Conservation (phyloP, 2,888 invertebrate genomes). For the Graphium colonna region DNA sequence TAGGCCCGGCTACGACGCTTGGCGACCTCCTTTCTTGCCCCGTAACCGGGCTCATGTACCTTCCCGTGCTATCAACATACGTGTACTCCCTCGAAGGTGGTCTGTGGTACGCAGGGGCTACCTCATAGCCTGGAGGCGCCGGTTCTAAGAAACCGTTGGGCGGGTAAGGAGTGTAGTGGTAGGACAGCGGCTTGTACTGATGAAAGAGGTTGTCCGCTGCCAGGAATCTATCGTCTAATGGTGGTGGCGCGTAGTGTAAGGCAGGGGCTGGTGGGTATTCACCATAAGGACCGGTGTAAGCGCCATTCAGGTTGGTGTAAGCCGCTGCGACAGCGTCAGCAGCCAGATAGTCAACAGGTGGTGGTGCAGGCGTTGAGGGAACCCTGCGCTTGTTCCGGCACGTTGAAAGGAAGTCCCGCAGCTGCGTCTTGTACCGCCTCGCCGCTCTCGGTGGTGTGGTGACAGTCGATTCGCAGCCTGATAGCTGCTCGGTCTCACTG, state of each 20-base stretch:
- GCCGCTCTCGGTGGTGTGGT: slow-evolving; percentile 89
- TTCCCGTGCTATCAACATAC: slow-evolving; percentile 78
- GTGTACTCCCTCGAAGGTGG: slow-evolving; percentile 80
- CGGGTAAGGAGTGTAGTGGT: slow-evolving; percentile 87
- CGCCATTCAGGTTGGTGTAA: slow-evolving; percentile 89
- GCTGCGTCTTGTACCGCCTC: slow-evolving; percentile 95
- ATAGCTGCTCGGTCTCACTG: slow-evolving; percentile 90
- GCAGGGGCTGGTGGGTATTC: slow-evolving; percentile 84
- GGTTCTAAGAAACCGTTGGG: slow-evolving; percentile 92
- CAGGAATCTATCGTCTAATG: slow-evolving; percentile 84
- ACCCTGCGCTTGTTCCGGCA: slow-evolving; percentile 90
- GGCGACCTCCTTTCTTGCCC: slow-evolving; percentile 84
- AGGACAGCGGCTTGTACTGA: slow-evolving; percentile 93
- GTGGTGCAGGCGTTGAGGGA: slow-evolving; percentile 78
- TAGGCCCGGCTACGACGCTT: slow-evolving; percentile 74
- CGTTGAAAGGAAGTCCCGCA: slow-evolving; percentile 95
- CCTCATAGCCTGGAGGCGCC: slow-evolving; percentile 80
- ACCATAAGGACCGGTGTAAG: slow-evolving; percentile 90
- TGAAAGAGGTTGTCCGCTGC: slow-evolving; percentile 93
- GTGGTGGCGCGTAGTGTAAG: slow-evolving; percentile 84
- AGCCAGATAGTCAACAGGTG: slow-evolving; percentile 85
- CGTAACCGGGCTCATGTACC: slow-evolving; percentile 81
- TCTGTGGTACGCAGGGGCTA: slow-evolving; percentile 83
- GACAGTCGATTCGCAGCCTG: slow-evolving; percentile 81
- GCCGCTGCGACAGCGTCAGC: slow-evolving; percentile 87